phyloP scores from a whole-genome alignment of 2,888 invertebrate genomes.

The Listrodromus nycthemerus region DNA sequence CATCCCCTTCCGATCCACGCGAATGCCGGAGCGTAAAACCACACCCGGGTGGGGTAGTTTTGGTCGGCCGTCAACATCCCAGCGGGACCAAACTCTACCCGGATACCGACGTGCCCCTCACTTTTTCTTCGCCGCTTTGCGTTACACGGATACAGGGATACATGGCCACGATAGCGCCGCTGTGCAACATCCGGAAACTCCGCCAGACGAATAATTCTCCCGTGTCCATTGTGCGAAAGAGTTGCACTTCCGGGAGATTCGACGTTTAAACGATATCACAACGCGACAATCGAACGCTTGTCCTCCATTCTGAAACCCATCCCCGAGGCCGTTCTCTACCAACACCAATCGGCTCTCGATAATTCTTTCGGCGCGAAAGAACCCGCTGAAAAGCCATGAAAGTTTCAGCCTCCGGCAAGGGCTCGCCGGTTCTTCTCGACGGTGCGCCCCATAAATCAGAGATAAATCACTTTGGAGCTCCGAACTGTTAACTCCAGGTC shows the following conservation, averaged over 20 bases:
- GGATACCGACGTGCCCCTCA: constrained; percentile 12
- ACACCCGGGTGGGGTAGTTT: no score
- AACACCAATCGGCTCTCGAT: constrained; percentile 70
- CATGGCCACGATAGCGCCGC: neutral
- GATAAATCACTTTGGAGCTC: constrained; percentile 83
- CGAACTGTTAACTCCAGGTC: constrained; percentile 82
- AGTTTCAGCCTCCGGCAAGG: constrained; percentile 73
- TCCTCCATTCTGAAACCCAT: constrained; percentile 73
- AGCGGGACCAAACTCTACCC: no score
- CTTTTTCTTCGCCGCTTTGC: constrained; percentile 65
- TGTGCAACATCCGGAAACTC: constrained; percentile 59
- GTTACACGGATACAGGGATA: neutral
- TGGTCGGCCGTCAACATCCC: no score
- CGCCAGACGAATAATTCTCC: constrained; percentile 70
- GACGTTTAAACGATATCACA: constrained; percentile 79
- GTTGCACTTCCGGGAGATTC: constrained; percentile 65
- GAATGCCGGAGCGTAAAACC: no score
- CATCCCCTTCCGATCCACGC: no score
- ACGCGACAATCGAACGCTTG: constrained; percentile 68
- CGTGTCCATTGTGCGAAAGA: constrained; percentile 32
- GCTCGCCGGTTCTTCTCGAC: constrained; percentile 38
- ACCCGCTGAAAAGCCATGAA: constrained; percentile 75
- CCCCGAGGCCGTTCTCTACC: neutral
- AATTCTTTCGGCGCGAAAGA: constrained; percentile 77
- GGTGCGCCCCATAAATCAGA: constrained; percentile 80